These are phyloP conservation scores for Muscicapa striata DNA, from an alignment of 2,797 vertebrate species.

Conservation along the genomic window DNA sequence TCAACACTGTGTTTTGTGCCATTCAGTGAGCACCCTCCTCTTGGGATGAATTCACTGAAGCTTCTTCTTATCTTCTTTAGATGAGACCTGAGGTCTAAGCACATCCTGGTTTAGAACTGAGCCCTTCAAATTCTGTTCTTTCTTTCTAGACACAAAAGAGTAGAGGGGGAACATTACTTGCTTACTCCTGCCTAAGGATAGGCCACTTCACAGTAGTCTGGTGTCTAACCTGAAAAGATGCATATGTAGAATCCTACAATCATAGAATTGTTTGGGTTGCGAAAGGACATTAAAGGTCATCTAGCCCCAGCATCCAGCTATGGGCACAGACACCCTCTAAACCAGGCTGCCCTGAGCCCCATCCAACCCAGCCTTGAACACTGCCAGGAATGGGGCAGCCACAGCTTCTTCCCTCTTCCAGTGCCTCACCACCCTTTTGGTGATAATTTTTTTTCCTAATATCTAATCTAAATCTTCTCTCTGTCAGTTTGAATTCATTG, in stretches of 20 bases:
- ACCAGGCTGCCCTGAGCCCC: neutral
- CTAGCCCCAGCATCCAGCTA: neutral
- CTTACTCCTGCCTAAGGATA: neutral
- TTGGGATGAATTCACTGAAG: accelerated
- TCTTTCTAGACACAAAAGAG: neutral
- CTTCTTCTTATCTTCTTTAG: neutral
- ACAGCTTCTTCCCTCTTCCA: neutral
- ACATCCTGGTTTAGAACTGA: neutral
- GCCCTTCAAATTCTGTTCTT: neutral
- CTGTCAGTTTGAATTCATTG: neutral
- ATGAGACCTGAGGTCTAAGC: neutral
- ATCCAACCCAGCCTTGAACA: neutral
- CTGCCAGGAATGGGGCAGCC: neutral
- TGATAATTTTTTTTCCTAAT: neutral
- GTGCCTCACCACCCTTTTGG: neutral
- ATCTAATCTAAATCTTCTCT: neutral
- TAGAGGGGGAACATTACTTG: neutral
- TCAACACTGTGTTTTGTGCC: neutral
- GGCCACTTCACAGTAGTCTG: neutral
- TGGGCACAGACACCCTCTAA: neutral
- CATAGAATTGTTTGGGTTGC: neutral
- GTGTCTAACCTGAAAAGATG: neutral
- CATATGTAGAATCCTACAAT: accelerated
- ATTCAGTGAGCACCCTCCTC: neutral
- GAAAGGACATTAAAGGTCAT: neutral